Evolutionary conservation across 64 coral and sea anemone genomes (phyloP).

Genomic region (Dendrophyllia cribrosa): DNA sequence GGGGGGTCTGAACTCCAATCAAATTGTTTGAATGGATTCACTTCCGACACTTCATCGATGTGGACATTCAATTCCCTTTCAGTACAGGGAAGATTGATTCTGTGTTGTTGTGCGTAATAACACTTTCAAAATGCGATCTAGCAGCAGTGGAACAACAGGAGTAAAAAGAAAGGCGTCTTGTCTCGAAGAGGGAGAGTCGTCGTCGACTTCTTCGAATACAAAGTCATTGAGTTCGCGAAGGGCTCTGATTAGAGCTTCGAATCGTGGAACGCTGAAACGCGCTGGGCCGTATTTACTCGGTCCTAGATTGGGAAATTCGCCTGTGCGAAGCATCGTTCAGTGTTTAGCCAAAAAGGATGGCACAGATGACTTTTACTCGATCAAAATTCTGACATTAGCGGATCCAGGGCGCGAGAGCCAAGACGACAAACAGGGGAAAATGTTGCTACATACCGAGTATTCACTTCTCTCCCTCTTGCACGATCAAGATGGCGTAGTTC

Average conservation of each 20-base stretch:
- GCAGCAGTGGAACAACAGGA: conserved; percentile 65
- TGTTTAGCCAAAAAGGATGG: conserved; percentile 98
- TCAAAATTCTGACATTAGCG: conserved; percentile 94
- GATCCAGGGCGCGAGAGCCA: conserved; percentile 93
- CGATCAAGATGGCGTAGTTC: conserved; percentile 97
- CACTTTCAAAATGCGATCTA: conserved; percentile 77
- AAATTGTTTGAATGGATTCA: background rate
- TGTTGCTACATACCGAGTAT: conserved; percentile 97
- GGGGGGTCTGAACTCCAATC: background rate
- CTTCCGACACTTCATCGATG: background rate
- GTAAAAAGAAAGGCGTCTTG: conserved; percentile 88
- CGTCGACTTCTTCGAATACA: conserved; percentile 28
- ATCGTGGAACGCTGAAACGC: conserved; percentile 83
- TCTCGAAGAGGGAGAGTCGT: conserved; percentile 55
- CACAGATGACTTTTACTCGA: conserved; percentile 98
- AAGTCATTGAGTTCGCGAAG: conserved; percentile 67
- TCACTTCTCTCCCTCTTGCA: conserved; percentile 90
- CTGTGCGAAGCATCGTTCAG: conserved; percentile 98
- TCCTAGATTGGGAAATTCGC: conserved; percentile 95
- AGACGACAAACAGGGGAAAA: conserved; percentile 98
- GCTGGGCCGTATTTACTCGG: conserved; percentile 95
- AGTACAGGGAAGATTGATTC: too few relatives aligned
- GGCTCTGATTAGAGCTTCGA: conserved; percentile 62
- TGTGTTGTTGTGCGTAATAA: background rate
- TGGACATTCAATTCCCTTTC: background rate